Conservation (phyloP, 2,888 invertebrate species). For the Venusia cambrica region DNA sequence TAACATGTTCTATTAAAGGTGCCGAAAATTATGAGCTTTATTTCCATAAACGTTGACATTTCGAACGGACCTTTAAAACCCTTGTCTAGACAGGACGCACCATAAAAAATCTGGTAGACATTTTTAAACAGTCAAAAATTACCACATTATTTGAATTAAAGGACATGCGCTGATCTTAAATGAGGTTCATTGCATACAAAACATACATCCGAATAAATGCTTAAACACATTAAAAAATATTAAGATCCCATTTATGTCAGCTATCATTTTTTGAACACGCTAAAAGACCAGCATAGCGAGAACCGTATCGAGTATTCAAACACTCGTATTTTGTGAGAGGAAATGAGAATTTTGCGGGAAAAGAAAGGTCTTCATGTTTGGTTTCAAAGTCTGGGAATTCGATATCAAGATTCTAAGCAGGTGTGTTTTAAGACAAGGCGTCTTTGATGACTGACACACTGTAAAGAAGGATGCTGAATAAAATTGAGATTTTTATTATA, state of each 20-base stretch:
- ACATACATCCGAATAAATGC: slow-evolving; percentile 22
- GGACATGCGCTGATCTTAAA: slow-evolving; percentile 9
- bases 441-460: slow-evolving; percentile 49
- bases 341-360: slow-evolving; percentile 43
- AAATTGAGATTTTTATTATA: too few species aligned
- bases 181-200: slow-evolving; percentile 21
- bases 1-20: too few species aligned
- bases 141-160: slow-evolving; percentile 12
- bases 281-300: slow-evolving; percentile 38
- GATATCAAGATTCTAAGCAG: slow-evolving; percentile 75
- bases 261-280: slow-evolving; percentile 49
- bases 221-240: slow-evolving; percentile 34
- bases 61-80: slow-evolving; percentile 6
- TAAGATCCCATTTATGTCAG: slow-evolving; percentile 39
- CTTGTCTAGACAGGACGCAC: slow-evolving; percentile 10
- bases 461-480: slow-evolving; percentile 21
- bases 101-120: slow-evolving; percentile 9
- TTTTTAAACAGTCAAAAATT: slow-evolving; percentile 15
- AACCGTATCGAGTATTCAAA: slow-evolving; percentile 39
- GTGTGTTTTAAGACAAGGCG: slow-evolving; percentile 70
- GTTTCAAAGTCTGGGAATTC: slow-evolving; percentile 62
- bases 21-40: background rate
- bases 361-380: slow-evolving; percentile 49
- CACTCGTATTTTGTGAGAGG: slow-evolving; percentile 28
- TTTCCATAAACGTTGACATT: slow-evolving; percentile 8